phyloP scores from a whole-genome alignment of 2,888 invertebrate genomes.

The Gnatocerus cornutus region DNA sequence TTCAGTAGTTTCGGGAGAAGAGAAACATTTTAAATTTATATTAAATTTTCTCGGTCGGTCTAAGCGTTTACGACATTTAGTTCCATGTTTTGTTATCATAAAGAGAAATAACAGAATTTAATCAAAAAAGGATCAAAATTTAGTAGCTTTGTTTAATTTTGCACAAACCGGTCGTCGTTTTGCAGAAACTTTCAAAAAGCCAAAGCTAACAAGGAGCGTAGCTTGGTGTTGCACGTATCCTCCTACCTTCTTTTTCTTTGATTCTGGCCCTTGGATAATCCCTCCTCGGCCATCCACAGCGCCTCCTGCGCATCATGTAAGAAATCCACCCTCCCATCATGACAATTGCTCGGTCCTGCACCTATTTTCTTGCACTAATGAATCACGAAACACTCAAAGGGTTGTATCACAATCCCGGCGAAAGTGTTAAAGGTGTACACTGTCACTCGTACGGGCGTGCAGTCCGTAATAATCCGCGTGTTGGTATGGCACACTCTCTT shows the following conservation, averaged over 20 bases:
- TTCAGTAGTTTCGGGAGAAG: too few relatives aligned
- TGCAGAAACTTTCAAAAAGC: too few relatives aligned
- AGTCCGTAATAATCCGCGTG: slow-evolving; percentile 38
- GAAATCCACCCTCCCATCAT: slow-evolving; percentile 69
- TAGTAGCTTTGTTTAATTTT: too few relatives aligned
- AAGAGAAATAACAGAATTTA: too few relatives aligned
- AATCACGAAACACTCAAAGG: slow-evolving; percentile 12
- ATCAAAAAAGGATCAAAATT: too few relatives aligned
- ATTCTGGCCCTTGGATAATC: slow-evolving; percentile 71
- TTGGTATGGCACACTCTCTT: slow-evolving; percentile 48
- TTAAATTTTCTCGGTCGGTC: too few relatives aligned
- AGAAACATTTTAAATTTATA: too few relatives aligned
- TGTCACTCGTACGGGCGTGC: slow-evolving; percentile 37
- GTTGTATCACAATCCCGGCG: slow-evolving; percentile 6
- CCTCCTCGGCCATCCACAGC: slow-evolving; percentile 71
- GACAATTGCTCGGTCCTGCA: slow-evolving; percentile 74
- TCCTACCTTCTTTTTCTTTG: slow-evolving; percentile 74
- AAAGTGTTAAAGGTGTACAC: slow-evolving; percentile 12
- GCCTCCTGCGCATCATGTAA: slow-evolving; percentile 67
- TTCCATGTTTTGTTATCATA: too few relatives aligned
- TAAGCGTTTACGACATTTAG: too few relatives aligned
- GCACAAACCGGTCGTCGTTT: not conserved
- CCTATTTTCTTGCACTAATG: slow-evolving; percentile 71
- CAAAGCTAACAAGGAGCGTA: too few relatives aligned
- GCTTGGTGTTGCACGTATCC: slow-evolving; percentile 51